Conservation (phyloP, 2,797 vertebrate species). For the Macropodus opercularis region DNA sequence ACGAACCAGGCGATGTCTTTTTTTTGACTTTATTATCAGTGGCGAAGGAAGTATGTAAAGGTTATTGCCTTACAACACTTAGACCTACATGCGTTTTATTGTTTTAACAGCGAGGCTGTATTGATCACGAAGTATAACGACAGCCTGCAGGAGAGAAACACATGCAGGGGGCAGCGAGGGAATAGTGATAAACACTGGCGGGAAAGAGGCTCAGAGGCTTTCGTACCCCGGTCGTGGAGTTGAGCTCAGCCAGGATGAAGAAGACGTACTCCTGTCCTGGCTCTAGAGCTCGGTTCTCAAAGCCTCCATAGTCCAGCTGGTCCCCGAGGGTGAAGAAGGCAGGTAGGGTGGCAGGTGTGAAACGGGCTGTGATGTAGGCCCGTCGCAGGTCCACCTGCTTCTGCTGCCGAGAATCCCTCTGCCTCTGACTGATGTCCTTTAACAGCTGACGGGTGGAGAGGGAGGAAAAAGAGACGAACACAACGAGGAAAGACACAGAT, state of each 20-base stretch:
- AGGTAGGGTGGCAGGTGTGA: conserved; percentile 87
- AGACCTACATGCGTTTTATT: conserved; percentile 72
- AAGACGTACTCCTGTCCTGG: conserved; percentile 92
- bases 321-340: conserved; percentile 92
- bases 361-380: conserved; percentile 94
- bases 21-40: conserved; percentile 59
- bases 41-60: conserved; percentile 45
- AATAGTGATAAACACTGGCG: conserved; percentile 12
- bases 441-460: conserved; percentile 81
- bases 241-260: conserved; percentile 94
- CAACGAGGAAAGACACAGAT: not conserved
- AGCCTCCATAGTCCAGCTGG: conserved; percentile 94
- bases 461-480: conserved; percentile 1
- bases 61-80: conserved; percentile 66
- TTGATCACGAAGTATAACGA: conserved; percentile 67
- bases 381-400: conserved; percentile 90
- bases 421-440: conserved; percentile 88
- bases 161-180: conserved; percentile 11
- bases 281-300: conserved; percentile 93
- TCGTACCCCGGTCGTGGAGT: conserved; percentile 89
- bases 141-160: conserved; percentile 48
- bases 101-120: conserved; percentile 58
- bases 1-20: conserved; percentile 47
- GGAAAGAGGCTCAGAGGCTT: conserved; percentile 19
- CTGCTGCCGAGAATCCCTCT: conserved; percentile 88